A percentile compares a stretch with the other conserved stretches of the same genome.
Evolutionary conservation across 2,888 invertebrate genomes (phyloP).

Genomic region (Autographa pulchrina): DNA sequence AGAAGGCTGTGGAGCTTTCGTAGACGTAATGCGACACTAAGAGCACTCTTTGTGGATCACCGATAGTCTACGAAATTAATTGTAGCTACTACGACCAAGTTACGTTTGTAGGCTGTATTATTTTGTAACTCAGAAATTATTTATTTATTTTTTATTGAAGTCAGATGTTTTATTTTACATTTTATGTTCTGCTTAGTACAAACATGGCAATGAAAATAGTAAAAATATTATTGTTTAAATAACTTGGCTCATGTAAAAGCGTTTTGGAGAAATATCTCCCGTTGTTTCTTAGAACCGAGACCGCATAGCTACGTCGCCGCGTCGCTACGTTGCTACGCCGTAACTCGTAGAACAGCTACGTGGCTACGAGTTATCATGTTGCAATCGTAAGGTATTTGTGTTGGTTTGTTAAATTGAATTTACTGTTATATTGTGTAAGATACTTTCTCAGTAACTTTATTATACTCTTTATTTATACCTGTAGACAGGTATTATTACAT

Average conservation of each 20-base stretch:
- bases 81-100: neutral
- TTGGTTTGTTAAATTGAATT: constrained; percentile 27
- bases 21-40: constrained; percentile 1
- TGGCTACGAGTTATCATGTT: constrained; percentile 51
- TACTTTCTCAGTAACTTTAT: neutral
- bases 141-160: no score
- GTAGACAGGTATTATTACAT: neutral
- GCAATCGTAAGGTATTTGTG: constrained; percentile 37
- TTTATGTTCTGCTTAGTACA: no score
- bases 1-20: neutral
- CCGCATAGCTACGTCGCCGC: constrained; percentile 10
- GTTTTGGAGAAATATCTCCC: neutral
- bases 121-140: neutral
- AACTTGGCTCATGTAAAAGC: neutral
- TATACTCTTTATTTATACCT: neutral
- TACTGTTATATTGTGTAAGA: neutral
- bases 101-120: neutral
- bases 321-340: constrained; percentile 44
- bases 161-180: no score
- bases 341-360: constrained; percentile 53
- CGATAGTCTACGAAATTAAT: neutral
- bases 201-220: no score
- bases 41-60: neutral
- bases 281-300: constrained; percentile 12
- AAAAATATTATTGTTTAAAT: neutral